Base-by-base conservation (phyloP, 2,888 invertebrate species). In the Chrysolina americana region DNA sequence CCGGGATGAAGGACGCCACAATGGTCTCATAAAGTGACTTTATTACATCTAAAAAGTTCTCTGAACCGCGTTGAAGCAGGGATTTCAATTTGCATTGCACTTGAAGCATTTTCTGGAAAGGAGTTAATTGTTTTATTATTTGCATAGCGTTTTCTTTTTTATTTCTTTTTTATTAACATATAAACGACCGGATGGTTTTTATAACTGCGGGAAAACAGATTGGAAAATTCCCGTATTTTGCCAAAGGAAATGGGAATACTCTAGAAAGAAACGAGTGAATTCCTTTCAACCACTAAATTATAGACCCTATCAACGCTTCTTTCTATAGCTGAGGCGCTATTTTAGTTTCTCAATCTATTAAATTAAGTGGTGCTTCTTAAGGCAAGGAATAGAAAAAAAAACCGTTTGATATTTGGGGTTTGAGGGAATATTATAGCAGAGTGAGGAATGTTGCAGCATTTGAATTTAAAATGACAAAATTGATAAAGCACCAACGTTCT, bases 91-190 rank as follows among this genome's bases (percentile, higher is more conserved):
- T n/a, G 23, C 59, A 59, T 36, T 59, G n/a, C n/a, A 6, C n/a
- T 17, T 19, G 10, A n/a, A 59, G 59, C 59, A 28, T 13, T 28
- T 28, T 28, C 15, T 15, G 28, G 9, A 17, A 53, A 53, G 21
- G 23, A 36, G 59, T n/a, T 59, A 59, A 59, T 59, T 23, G 59
- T 59, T 59, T 59, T 59, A 59, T 59, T 59, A 36, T 59, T 59
- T 59, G 59, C 59, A 59, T 28, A 23, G n/a, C 53, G 53, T 21
- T 21, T 53, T 19, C 59, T 36, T 28, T 8, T 8, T 19, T 5
- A 56, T 56, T 47, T 15, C 47, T 36, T 36, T 15, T 47, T 59
- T n/a, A 59, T 59, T 59, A 59, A 8, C 59, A 59, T 59, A 59
- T 8, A 36, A 59, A 59, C 6, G 28, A 36, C 8, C 36, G 2